These are phyloP conservation scores for Pheosia tremula DNA, from an alignment of 2,888 invertebrate genomes.

Conservation along the genomic window DNA sequence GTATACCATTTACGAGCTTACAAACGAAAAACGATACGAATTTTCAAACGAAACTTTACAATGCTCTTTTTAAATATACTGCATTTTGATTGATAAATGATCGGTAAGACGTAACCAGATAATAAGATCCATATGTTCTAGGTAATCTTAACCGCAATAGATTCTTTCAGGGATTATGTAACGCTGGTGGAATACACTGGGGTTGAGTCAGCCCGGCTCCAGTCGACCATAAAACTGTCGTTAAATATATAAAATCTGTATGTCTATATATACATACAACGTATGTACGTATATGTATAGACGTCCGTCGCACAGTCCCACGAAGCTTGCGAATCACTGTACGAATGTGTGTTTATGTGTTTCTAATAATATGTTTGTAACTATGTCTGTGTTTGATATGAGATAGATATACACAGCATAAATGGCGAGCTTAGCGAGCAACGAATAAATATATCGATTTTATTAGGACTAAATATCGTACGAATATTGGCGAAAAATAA, in stretches of 20 bases:
- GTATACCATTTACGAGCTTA: not conserved
- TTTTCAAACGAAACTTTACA: not conserved
- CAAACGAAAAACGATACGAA: too few relatives aligned
- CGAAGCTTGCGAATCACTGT: not conserved
- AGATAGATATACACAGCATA: not conserved
- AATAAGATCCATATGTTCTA: conserved; percentile 8
- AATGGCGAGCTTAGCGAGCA: not conserved
- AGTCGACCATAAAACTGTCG: conserved; percentile 69
- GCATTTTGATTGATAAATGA: conserved; percentile 21
- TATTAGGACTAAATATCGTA: not conserved
- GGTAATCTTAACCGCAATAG: conserved; percentile 5
- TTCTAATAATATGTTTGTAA: not conserved
- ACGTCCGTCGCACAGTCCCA: not conserved
- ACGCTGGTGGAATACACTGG: conserved; percentile 24
- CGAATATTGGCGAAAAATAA: not conserved
- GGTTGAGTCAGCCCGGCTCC: conserved; percentile 66
- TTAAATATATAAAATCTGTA: conserved; percentile 58
- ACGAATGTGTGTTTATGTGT: conserved; percentile 6
- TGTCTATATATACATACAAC: conserved; percentile 12
- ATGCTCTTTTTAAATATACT: conserved; percentile 10
- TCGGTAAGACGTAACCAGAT: conserved; percentile 10
- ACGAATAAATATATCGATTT: not conserved
- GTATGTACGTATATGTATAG: not conserved
- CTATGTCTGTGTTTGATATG: not conserved
- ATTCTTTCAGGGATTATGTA: conserved; percentile 31